A percentile compares a stretch with the other conserved stretches of the same genome.
Conservation (phyloP, 2,797 vertebrate species). For the Onychomys arenicola region DNA sequence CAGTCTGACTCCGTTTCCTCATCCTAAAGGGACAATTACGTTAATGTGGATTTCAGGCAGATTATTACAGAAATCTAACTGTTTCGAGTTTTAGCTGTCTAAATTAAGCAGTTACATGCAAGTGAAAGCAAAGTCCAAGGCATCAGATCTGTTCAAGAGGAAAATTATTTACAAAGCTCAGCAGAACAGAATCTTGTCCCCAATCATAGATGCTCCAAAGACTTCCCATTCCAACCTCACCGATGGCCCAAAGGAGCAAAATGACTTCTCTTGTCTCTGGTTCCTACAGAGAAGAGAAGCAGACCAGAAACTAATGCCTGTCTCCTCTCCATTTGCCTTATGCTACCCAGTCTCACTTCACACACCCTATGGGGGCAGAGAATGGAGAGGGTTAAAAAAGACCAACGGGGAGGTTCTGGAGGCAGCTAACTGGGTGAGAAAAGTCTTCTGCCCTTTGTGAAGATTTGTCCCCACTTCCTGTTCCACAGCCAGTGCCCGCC, state of each 20-base stretch:
- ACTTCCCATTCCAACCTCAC: not conserved
- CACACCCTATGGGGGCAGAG: not conserved
- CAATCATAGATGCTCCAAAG: not conserved
- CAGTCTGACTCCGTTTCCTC: not conserved
- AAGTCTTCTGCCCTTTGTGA: not conserved
- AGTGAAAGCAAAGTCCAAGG: not conserved
- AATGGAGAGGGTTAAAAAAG: not conserved
- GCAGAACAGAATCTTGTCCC: not conserved
- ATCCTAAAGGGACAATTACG: slow-evolving; percentile 20
- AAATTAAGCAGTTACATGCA: slow-evolving; percentile 6
- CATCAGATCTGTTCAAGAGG: slow-evolving; percentile 21
- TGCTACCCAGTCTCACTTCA: not conserved
- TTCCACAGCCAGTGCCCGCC: not conserved
- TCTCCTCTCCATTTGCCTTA: slow-evolving; percentile 8
- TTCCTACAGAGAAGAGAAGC: not conserved
- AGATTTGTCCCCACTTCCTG: not conserved
- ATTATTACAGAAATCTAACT: slow-evolving; percentile 24
- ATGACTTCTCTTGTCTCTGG: too few relatives aligned
- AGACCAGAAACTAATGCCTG: not conserved
- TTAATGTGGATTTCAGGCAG: slow-evolving; percentile 57
- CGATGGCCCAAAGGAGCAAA: not conserved
- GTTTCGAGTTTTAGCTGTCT: slow-evolving; percentile 19
- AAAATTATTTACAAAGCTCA: slow-evolving; percentile 26
- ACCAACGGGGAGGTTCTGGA: not conserved
- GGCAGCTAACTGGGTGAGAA: not conserved